Percentiles rank a stretch among this genome's conserved stretches.
phyloP scores from a whole-genome alignment of 2,113 vertebrate genomes.

The Oxyura jamaicensis region DNA sequence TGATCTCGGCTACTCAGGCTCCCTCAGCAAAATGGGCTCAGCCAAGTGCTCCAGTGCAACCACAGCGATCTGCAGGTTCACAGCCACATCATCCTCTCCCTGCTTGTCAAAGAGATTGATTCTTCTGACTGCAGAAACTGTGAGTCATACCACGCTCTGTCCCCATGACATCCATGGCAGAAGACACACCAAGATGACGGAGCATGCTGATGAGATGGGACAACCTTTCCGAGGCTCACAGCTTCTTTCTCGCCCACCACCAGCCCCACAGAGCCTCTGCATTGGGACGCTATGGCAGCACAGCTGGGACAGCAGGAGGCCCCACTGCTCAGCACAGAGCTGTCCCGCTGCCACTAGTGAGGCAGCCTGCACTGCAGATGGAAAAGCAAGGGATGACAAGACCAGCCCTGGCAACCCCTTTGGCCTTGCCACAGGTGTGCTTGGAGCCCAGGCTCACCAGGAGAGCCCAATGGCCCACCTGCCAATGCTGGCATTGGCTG shows the following conservation, averaged over 20 bases:
- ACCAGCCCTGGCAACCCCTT: not conserved
- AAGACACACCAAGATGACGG: not conserved
- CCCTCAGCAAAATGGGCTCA: not conserved
- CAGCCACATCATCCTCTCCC: not conserved
- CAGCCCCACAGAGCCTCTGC: not conserved
- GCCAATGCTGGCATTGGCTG: not conserved
- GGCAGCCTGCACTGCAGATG: not conserved
- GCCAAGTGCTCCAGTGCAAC: not conserved
- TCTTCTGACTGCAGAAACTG: not conserved
- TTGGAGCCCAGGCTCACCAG: not conserved
- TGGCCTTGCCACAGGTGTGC: not conserved
- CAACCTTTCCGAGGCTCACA: rapidly evolving
- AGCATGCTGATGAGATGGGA: not conserved
- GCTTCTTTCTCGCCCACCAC: not conserved
- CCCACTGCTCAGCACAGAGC: not conserved
- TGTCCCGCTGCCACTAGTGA: not conserved
- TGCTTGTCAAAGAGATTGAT: not conserved
- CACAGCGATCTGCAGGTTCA: not conserved
- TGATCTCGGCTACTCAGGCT: not conserved
- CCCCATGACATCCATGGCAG: not conserved
- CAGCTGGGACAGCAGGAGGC: not conserved
- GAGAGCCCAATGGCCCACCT: not conserved
- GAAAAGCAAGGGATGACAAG: not conserved
- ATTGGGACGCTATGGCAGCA: no score
- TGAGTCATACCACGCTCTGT: rapidly evolving